These are phyloP conservation scores for zebrafish (Danio rerio) DNA, from an alignment of 2,113 vertebrate genomes.

Conservation along the genomic window DNA sequence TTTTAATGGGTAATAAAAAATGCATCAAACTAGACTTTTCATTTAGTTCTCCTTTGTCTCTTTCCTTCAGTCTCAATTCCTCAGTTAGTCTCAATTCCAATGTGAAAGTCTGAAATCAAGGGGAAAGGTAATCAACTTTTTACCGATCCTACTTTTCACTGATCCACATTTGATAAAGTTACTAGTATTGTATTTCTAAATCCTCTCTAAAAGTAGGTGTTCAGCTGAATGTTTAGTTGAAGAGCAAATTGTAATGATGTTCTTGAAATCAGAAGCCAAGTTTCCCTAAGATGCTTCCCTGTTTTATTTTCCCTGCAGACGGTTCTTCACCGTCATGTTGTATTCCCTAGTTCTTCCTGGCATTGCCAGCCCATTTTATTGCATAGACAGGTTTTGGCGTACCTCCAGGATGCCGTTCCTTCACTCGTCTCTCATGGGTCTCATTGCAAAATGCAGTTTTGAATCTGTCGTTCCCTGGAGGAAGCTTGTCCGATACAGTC, in stretches of 20 bases:
- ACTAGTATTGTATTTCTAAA: neutral
- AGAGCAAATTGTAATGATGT: neutral
- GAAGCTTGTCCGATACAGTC: neutral
- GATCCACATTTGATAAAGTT: neutral
- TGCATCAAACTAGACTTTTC: conserved; percentile 26
- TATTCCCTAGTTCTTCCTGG: neutral
- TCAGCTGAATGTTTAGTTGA: neutral
- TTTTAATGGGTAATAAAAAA: conserved; percentile 37
- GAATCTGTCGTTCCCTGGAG: conserved; percentile 13
- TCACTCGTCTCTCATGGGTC: neutral
- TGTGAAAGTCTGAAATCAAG: neutral
- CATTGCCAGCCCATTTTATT: conserved; percentile 21
- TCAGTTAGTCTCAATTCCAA: neutral
- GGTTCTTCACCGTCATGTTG: neutral
- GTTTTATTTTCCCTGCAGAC: neutral
- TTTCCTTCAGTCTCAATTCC: neutral
- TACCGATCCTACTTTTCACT: neutral
- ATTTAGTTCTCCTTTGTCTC: neutral
- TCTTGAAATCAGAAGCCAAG: neutral
- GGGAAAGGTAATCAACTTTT: neutral
- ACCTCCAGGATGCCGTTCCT: conserved; percentile 5
- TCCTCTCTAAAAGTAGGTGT: neutral
- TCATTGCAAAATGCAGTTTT: neutral
- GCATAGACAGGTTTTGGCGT: conserved; percentile 6
- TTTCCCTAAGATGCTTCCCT: neutral